Evolutionary conservation across 92 coral and sea anemone species (phyloP).

Genomic region (Zoanthus gigantus): DNA sequence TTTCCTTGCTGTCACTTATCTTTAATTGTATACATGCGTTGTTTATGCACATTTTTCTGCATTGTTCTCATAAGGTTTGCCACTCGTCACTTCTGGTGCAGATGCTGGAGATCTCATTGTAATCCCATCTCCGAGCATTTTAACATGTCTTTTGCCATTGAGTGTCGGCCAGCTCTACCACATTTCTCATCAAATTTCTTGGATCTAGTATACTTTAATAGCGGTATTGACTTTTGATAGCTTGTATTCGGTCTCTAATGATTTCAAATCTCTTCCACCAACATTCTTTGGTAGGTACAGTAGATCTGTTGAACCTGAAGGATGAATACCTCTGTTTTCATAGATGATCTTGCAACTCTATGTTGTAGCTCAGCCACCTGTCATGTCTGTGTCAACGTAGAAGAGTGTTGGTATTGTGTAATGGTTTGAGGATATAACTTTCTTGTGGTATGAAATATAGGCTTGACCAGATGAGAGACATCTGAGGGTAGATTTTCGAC

Average conservation of each 20-base stretch:
- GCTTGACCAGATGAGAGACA: not conserved
- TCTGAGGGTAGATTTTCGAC: not conserved
- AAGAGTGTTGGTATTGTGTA: not conserved
- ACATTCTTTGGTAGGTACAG: not conserved
- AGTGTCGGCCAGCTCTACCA: not conserved
- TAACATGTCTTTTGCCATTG: slow-evolving; percentile 13
- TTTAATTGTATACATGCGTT: not conserved
- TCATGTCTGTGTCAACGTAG: not conserved
- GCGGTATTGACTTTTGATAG: slow-evolving; percentile 11
- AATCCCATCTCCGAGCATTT: slow-evolving; percentile 26
- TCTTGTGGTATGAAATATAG: not conserved
- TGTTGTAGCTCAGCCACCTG: not conserved
- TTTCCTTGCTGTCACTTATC: not conserved
- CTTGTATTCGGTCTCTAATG: slow-evolving; percentile 22
- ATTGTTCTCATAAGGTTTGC: not conserved
- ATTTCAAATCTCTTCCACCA: slow-evolving; percentile 22
- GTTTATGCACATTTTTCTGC: not conserved
- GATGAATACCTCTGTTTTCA: not conserved
- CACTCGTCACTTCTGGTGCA: not conserved
- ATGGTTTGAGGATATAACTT: not conserved
- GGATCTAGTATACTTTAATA: slow-evolving; percentile 13
- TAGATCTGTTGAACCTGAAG: not conserved
- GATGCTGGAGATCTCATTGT: not conserved
- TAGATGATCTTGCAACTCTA: too few relatives aligned
- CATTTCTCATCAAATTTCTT: slow-evolving; percentile 17